These are phyloP conservation scores for Cremastinae sp. DNA, from an alignment of 2,888 invertebrate genomes.

Conservation along the genomic window DNA sequence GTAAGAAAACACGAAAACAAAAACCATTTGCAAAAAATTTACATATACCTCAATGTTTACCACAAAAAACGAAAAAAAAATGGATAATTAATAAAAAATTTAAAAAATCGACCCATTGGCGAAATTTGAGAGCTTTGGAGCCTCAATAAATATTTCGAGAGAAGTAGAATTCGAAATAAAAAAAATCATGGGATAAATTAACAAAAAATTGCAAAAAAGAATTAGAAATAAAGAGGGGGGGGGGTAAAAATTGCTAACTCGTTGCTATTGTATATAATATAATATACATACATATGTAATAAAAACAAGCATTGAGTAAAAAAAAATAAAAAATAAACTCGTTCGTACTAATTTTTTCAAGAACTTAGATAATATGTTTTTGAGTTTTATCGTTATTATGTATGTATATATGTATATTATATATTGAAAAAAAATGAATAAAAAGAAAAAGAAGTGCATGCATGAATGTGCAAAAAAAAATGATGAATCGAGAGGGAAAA, in stretches of 20 bases:
- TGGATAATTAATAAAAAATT: constrained; percentile 9
- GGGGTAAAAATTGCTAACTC: constrained; percentile 37
- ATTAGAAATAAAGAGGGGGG: constrained; percentile 13
- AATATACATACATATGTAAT: constrained; percentile 58
- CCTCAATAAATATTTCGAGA: constrained; percentile 8
- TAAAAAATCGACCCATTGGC: constrained; percentile 4
- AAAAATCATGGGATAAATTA: constrained; percentile 5
- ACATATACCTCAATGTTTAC: constrained; percentile 38
- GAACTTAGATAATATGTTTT: constrained; percentile 42
- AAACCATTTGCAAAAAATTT: constrained; percentile 26
- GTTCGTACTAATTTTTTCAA: constrained; percentile 66
- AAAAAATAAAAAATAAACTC: constrained; percentile 62
- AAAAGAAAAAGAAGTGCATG: too few species aligned
- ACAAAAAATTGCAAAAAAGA: neutral
- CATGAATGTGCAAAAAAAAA: too few species aligned
- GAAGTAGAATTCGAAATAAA: constrained; percentile 12
- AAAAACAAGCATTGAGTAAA: constrained; percentile 24
- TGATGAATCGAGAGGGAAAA: too few species aligned
- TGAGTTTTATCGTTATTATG: constrained; percentile 32
- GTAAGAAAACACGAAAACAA: constrained; percentile 9
- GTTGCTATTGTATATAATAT: constrained; percentile 61
- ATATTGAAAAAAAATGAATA: too few species aligned
- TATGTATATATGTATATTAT: constrained; percentile 24
- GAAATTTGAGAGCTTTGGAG: constrained; percentile 16
- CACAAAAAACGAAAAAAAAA: constrained; percentile 21